These are phyloP conservation scores for Pachymerium ferrugineum DNA, from an alignment of 2,888 invertebrate genomes.

Conservation along the genomic window DNA sequence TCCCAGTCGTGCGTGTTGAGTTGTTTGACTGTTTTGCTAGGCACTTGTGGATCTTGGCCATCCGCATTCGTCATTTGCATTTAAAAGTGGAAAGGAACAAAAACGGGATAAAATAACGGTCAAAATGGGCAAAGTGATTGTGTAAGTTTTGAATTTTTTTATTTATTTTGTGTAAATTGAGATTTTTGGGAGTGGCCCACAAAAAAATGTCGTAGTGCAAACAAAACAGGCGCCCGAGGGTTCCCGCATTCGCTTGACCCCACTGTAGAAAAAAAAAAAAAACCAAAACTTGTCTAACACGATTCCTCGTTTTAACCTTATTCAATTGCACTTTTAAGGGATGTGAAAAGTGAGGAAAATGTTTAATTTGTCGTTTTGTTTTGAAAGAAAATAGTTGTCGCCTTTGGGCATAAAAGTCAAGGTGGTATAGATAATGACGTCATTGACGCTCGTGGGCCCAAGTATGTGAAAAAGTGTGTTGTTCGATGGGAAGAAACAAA, in stretches of 20 bases:
- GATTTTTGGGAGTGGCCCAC: too few species aligned
- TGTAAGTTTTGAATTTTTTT: background rate
- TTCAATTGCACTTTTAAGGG: background rate
- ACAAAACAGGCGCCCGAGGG: background rate
- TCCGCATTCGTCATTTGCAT: background rate
- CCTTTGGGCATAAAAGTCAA: background rate
- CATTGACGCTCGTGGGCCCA: background rate
- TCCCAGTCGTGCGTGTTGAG: background rate
- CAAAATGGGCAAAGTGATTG: background rate
- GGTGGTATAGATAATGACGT: background rate
- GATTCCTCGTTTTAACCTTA: too few species aligned
- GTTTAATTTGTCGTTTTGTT: background rate
- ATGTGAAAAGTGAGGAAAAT: background rate
- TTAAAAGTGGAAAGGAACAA: background rate
- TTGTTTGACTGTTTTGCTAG: background rate
- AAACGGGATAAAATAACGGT: background rate
- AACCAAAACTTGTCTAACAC: too few species aligned
- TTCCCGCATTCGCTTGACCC: too few species aligned
- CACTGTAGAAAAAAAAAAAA: too few species aligned
- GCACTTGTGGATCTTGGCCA: slow-evolving; percentile 5
- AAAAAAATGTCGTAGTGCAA: background rate
- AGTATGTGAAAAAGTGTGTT: background rate
- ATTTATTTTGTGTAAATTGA: background rate
- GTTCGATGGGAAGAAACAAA: background rate
- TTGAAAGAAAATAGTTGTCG: too few species aligned